Base-by-base conservation (phyloP, 2,113 vertebrate genomes). In the Megaceryle torquata region DNA sequence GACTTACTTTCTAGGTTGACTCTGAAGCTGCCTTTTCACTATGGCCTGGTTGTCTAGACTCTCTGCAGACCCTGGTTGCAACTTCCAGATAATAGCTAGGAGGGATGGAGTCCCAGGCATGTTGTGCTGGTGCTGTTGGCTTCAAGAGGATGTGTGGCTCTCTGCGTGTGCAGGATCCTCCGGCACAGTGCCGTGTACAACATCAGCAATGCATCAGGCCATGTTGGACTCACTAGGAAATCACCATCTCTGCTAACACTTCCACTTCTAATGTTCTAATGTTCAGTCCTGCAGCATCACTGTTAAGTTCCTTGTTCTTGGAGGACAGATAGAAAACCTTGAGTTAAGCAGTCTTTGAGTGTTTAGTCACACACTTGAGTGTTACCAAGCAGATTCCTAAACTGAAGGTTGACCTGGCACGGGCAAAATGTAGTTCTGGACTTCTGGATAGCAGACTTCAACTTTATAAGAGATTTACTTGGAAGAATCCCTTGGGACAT, bases 151-250 rank as follows among this genome's bases (percentile, higher is more conserved):
- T 21, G 31, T 12, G 22, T 46, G 35, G 48, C 19, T 83, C 68
- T 1, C 37, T 43, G 46, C 31, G 19, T 8, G 46, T 20, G 19
- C 19, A 9, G 48, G 25, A 77, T 69, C 43, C 48, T 60, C 24
- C 1, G 0, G 25, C 63, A 13, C 35, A 1, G 2, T 69, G 53
- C 48, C 6, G 1, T 1, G 11, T 48, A 51, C 33, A 56, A 3
- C 57, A 43, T 53, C 1, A 2, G 22, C 5, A 11, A 1, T 26
- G 11, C 13, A 17, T 21, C 37, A 33, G 54, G 54, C 56, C 13
- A 1, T 4, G 6, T 33, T 1, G 6, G 39, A n/a, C 48, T 59
- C 1, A 0, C 35, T 54, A 54, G 22, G 61, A 72, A 85, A 65
- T 51, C 90, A 56, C 53, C 8, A 50, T 12, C 61, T 60, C 35